phyloP scores from a whole-genome alignment of 2,888 invertebrate species.

The Meganola albula region DNA sequence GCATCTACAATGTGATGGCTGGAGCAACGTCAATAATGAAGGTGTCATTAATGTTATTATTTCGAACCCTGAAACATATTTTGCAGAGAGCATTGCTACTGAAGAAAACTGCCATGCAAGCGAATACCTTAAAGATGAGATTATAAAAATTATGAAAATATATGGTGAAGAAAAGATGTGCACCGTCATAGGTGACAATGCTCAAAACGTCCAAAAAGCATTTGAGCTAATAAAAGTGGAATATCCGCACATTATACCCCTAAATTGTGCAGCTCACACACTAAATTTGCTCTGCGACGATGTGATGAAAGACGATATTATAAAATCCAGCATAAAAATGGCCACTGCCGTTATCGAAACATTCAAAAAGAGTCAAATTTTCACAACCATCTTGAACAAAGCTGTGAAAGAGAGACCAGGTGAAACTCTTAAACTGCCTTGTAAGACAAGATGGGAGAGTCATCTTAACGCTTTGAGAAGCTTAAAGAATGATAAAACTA shows the following conservation, averaged over 20 bases:
- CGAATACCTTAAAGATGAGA: conserved; percentile 8
- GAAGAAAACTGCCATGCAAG: conserved; percentile 10
- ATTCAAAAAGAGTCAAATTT: conserved; percentile 7
- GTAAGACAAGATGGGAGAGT: conserved; percentile 11
- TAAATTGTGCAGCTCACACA: conserved; percentile 9
- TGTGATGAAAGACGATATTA: conserved; percentile 7
- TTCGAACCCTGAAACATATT: too few relatives aligned
- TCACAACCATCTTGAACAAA: conserved; percentile 1
- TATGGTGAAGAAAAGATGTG: conserved; percentile 9
- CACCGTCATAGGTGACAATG: conserved; percentile 12
- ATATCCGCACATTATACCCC: conserved; percentile 7
- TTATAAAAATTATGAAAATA: conserved; percentile 10
- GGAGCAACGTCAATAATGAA: too few relatives aligned
- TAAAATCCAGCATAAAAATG: conserved; percentile 4
- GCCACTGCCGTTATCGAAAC: conserved; percentile 9
- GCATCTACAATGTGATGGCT: too few relatives aligned
- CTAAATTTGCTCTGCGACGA: conserved; percentile 11
- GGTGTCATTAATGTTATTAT: too few relatives aligned
- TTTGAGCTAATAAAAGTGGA: conserved; percentile 10
- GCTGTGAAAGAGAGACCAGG: conserved; percentile 5
- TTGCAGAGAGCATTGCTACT: too few relatives aligned
- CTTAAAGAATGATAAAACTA: conserved; percentile 5
- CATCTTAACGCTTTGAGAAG: conserved; percentile 2
- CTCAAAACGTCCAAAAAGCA: conserved; percentile 15
- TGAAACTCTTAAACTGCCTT: conserved; percentile 10